phyloP scores from a whole-genome alignment of 2,113 vertebrate species.

The Acanthochromis polyacanthus region DNA sequence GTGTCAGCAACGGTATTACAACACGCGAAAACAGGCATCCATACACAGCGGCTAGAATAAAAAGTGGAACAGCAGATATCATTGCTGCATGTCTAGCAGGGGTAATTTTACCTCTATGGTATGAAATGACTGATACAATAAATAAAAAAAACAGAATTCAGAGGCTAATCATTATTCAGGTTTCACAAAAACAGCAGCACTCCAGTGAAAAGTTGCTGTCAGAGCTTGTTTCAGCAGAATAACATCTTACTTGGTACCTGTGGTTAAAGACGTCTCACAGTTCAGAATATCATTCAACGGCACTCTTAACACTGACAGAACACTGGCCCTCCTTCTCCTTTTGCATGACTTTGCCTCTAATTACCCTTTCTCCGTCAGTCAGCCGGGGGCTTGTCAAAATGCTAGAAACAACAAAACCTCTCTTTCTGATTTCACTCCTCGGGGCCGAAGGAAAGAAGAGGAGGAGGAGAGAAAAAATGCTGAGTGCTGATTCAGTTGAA shows the following conservation, averaged over 20 bases:
- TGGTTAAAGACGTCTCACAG: neutral
- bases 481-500: conserved; percentile 69
- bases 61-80: too few relatives aligned
- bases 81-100: too few relatives aligned
- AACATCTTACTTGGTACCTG: neutral
- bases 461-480: conserved; percentile 11
- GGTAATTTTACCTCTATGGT: too few relatives aligned
- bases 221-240: neutral
- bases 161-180: too few relatives aligned
- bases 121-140: neutral
- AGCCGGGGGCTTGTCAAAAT: conserved; percentile 63
- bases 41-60: too few relatives aligned
- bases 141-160: neutral
- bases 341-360: conserved; percentile 61
- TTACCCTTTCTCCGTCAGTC: conserved; percentile 63
- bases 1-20: too few relatives aligned
- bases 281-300: conserved; percentile 27
- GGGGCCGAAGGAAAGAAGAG: conserved; percentile 31
- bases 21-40: too few relatives aligned
- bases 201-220: conserved; percentile 12
- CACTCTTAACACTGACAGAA: conserved; percentile 23
- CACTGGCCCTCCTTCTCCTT: conserved; percentile 42
- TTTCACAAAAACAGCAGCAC: neutral
- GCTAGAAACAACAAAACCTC: conserved; percentile 57
- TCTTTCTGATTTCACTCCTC: conserved; percentile 53